Conservation (phyloP, 1,140 invertebrate genomes). For the Diploscapter pachys region DNA sequence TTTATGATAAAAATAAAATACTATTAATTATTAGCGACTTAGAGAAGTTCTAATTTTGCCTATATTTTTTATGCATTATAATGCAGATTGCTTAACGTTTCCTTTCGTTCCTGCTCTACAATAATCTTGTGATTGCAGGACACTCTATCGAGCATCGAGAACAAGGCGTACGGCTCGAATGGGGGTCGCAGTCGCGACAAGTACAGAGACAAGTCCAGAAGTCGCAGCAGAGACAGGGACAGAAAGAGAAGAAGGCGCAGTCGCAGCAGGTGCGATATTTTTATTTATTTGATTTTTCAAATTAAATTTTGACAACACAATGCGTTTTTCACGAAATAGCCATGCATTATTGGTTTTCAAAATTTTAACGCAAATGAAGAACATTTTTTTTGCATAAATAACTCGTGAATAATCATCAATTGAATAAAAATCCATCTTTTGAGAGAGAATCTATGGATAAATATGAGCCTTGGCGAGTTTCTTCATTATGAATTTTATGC, state of each 20-base stretch:
- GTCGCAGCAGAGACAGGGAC: constrained; percentile 44
- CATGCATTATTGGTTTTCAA: neutral
- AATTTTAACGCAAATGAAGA: neutral
- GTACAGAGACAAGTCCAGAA: neutral
- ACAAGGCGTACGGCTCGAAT: constrained; percentile 71
- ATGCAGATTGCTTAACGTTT: too few relatives aligned
- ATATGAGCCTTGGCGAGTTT: neutral
- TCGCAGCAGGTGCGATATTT: constrained; percentile 6
- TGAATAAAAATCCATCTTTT: neutral
- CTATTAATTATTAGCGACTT: constrained; percentile 3
- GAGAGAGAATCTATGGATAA: neutral
- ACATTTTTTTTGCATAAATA: constrained; percentile 13
- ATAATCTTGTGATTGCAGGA: constrained; percentile 66
- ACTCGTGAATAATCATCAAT: neutral
- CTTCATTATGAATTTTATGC: neutral
- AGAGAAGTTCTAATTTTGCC: neutral
- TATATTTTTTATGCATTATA: too few relatives aligned
- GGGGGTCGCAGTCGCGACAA: constrained; percentile 41
- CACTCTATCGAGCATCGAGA: constrained; percentile 91
- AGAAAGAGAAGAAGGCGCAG: constrained; percentile 46
- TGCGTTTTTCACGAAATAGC: constrained; percentile 6
- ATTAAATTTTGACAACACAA: neutral
- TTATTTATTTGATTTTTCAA: constrained; percentile 6
- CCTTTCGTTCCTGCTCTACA: neutral
- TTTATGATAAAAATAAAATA: neutral